Evolutionary conservation across 1,140 invertebrate genomes (phyloP), one percentile per base, ranked within the genome.

Genomic region (Stegodyphus dumicola): DNA sequence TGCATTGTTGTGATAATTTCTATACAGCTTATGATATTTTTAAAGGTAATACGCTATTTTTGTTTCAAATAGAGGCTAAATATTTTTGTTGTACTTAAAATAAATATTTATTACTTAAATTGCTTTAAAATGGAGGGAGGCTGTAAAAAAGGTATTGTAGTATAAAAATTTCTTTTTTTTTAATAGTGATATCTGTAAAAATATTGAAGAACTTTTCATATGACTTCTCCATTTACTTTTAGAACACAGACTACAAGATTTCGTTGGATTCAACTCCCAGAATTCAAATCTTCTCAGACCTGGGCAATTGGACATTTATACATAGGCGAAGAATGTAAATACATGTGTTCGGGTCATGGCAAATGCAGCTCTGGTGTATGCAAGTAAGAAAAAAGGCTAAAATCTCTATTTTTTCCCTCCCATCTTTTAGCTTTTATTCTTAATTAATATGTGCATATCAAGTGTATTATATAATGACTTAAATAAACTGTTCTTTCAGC

Each of bases 301-400:
- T 89, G 89, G 89, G 78, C 88, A 15, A 78, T 89, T 18, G 87
- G 87, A 15, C 88, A 88, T 65, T 88, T 89, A 6, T 89, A 89
- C 77, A 83, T 89, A 6, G 89, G 89, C 13, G 87, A 88, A 67
- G 87, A 87, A 71, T 89, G 89, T 80, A 17, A 69, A 7, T 64
- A 86, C 0, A 77, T 85, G 85, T 89, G 89, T 73, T 87, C 86
- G 4, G 88, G 88, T 17, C 86, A 88, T 65, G 89, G 89, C 15
- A 80, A 87, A 74, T 89, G 89, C 52, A 86, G 86, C 52, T 84
- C 81, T 49, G 87, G 88, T 7, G 54, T 78, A 10, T 89, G 89
- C 79, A 90, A 90, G 52, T 87, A 83, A n/a, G 79, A 15, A 60
- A 33, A 33, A 33, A 33, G 33, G 33, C 33, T 33, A 33, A 33